A percentile compares a stretch with the other conserved stretches of the same genome.
Evolutionary conservation across 2,113 vertebrate species (phyloP).

Genomic region (Bambusicola thoracicus): DNA sequence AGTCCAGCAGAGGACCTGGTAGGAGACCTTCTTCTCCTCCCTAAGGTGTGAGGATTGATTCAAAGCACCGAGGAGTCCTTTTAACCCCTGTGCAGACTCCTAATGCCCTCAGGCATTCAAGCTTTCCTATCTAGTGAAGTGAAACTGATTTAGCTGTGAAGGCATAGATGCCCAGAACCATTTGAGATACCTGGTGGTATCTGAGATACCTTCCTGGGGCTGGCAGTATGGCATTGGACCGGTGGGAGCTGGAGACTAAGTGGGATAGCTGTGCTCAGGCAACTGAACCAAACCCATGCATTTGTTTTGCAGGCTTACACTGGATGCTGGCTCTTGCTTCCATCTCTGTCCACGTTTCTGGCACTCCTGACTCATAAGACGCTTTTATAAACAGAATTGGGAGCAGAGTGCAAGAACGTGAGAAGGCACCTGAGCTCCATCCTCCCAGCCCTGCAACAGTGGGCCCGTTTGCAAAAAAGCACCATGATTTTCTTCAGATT

Average conservation of each 20-base stretch:
- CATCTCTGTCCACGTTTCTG: neutral
- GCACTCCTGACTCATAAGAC: neutral
- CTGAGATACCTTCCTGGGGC: neutral
- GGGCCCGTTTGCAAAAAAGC: neutral
- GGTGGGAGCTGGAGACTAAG: neutral
- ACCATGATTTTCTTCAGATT: neutral
- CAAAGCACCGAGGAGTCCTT: neutral
- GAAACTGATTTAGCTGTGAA: neutral
- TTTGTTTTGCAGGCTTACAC: fast-evolving
- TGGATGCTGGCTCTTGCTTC: neutral
- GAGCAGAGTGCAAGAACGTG: neutral
- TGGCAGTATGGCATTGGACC: neutral
- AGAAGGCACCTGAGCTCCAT: neutral
- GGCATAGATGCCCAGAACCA: neutral
- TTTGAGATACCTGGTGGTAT: neutral
- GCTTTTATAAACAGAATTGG: neutral
- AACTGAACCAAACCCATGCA: neutral
- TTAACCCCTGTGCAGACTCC: neutral
- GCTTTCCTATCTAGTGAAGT: neutral
- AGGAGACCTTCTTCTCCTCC: neutral
- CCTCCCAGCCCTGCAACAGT: neutral
- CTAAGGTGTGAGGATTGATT: neutral
- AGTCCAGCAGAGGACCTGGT: neutral
- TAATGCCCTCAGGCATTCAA: neutral
- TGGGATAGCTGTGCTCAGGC: neutral